Evolutionary conservation across 2,113 vertebrate species (phyloP).

Genomic region (Machaerirhynchus nigripectus): DNA sequence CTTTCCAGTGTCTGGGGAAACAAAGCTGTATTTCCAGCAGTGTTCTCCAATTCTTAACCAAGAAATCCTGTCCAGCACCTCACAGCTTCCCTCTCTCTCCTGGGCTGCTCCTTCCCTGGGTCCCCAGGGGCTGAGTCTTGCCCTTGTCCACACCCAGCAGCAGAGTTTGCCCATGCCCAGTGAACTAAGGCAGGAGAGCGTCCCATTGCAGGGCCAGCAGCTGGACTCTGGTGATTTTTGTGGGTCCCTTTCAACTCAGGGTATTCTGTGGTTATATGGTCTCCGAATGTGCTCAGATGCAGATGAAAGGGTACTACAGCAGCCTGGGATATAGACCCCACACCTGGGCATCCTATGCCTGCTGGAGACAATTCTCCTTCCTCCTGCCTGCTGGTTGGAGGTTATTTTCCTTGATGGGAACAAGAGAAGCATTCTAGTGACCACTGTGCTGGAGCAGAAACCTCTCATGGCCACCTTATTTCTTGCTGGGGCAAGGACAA

Average conservation of each 20-base stretch:
- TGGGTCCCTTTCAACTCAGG: neutral
- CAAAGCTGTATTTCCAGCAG: neutral
- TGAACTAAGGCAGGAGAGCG: neutral
- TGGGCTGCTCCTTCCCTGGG: neutral
- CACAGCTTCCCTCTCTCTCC: neutral
- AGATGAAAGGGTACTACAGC: neutral
- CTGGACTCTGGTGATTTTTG: neutral
- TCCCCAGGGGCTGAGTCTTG: neutral
- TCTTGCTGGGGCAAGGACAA: neutral
- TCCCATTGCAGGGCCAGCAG: neutral
- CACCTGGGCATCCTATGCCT: neutral
- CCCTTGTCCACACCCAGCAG: neutral
- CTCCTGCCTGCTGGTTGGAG: neutral
- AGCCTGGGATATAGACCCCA: neutral
- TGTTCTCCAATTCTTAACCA: rapidly evolving
- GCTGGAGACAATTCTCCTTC: neutral
- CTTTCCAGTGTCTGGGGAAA: neutral
- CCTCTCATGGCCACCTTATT: neutral
- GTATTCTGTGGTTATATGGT: neutral
- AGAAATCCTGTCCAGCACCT: neutral
- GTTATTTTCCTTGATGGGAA: neutral
- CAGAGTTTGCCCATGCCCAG: neutral
- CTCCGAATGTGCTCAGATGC: neutral
- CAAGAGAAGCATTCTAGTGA: neutral
- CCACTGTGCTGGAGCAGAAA: neutral